Evolutionary conservation across 2,113 vertebrate species (phyloP).

Genomic region (Egretta garzetta): DNA sequence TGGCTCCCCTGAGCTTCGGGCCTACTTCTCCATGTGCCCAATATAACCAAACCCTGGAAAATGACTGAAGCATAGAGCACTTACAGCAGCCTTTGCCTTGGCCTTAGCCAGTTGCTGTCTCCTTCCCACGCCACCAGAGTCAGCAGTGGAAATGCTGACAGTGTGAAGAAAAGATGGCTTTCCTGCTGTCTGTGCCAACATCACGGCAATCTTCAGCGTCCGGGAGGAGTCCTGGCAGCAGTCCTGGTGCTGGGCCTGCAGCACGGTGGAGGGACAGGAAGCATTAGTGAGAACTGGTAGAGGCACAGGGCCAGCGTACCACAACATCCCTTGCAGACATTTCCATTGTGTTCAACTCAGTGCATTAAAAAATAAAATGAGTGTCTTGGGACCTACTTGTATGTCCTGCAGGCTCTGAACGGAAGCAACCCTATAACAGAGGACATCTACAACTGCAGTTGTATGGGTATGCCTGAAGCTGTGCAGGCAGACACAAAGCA

Average conservation of each 20-base stretch:
- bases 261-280: slow-evolving; percentile 15
- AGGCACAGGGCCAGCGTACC: neutral
- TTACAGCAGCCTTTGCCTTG: neutral
- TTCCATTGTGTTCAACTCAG: neutral
- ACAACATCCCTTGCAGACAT: neutral
- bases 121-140: slow-evolving; percentile 6
- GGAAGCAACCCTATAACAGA: neutral
- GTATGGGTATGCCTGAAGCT: neutral
- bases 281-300: neutral
- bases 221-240: slow-evolving; percentile 34
- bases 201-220: neutral
- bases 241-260: neutral
- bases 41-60: neutral
- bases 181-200: slow-evolving; percentile 23
- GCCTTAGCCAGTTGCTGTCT: neutral
- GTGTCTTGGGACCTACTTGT: neutral
- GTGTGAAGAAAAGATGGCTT: slow-evolving; percentile 11
- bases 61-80: neutral
- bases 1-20: neutral
- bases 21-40: neutral
- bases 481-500: neutral
- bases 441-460: neutral
- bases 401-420: neutral
- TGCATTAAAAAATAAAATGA: neutral
- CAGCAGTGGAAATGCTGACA: slow-evolving; percentile 50